Evolutionary conservation across 2,113 vertebrate species (phyloP).

Genomic region (Ptilonorhynchus violaceus): DNA sequence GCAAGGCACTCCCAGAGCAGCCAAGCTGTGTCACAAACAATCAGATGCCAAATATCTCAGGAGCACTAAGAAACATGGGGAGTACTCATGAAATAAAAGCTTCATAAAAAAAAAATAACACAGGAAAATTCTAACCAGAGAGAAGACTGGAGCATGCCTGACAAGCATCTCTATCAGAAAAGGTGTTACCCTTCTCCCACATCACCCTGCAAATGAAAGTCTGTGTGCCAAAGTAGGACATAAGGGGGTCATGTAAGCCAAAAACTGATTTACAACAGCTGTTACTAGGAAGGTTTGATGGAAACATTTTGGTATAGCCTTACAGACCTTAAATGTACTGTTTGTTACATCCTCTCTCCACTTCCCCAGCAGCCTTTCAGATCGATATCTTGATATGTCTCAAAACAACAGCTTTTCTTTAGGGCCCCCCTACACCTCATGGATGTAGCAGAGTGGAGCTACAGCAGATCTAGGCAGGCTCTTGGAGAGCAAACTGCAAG

Average conservation of each 20-base stretch:
- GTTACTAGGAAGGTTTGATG: neutral
- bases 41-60: neutral
- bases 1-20: neutral
- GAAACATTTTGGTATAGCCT: neutral
- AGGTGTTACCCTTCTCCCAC: neutral
- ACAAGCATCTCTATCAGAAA: neutral
- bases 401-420: neutral
- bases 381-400: rapidly evolving
- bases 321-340: neutral
- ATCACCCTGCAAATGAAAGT: neutral
- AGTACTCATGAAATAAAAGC: neutral
- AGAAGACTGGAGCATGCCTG: neutral
- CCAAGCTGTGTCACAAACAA: neutral
- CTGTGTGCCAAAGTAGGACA: neutral
- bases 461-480: neutral
- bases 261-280: neutral
- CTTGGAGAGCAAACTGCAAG: neutral
- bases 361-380: neutral
- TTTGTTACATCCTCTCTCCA: neutral
- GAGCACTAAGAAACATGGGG: neutral
- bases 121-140: neutral
- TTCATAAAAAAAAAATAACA: neutral
- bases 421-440: neutral
- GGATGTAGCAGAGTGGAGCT: neutral
- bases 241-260: neutral